Evolutionary conservation across 1,140 invertebrate species (phyloP), one percentile per base, ranked within the genome.

Genomic region (Drosophila chauvacae): DNA sequence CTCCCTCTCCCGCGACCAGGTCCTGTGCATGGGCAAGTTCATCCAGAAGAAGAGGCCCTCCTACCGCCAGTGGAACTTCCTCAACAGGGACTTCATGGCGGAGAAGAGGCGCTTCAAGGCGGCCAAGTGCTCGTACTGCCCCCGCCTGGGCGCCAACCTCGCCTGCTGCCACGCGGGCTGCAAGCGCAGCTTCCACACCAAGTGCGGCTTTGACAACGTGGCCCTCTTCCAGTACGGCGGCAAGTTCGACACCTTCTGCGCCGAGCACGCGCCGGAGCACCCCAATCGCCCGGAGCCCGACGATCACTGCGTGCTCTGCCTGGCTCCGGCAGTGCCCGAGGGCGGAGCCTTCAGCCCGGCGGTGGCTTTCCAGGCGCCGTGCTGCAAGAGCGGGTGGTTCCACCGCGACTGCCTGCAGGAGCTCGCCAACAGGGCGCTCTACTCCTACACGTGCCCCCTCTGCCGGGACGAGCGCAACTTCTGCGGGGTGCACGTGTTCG

Each of bases 391-490:
- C 14, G 45, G 45, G 4, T 48, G 45, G 45, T 48, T 48, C 3
- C 45, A 48, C 4, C 45, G 45, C 7, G 3, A 0, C 6, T 48
- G 45, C 45, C 23, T 18, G 0, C 45, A 48, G 45, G 1, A 9
- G 1, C 20, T 2, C 7, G 1, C 45, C 1, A 48, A 4, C 13
- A 0, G 6, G 0, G 2, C 45, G 3, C 9, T 7, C 7, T 7
- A 9, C 5, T 2, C 0, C 3, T 14, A 26, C 3, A 16, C 1
- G 14, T 48, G 45, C 26, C 45, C 45, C 0, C 45, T 48, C 2
- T 48, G 45, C 4, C 2, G 45, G 7, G 16, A 48, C 14, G 23
- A 16, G 14, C 1, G 3, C 20, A 1, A 1, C 4, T 48, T 16
- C 7, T 4, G 1, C 2, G 14, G 9, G 3, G 45, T 48, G 7